These are phyloP conservation scores for Ligdia adustata DNA, from an alignment of 2,888 invertebrate species.

Conservation along the genomic window DNA sequence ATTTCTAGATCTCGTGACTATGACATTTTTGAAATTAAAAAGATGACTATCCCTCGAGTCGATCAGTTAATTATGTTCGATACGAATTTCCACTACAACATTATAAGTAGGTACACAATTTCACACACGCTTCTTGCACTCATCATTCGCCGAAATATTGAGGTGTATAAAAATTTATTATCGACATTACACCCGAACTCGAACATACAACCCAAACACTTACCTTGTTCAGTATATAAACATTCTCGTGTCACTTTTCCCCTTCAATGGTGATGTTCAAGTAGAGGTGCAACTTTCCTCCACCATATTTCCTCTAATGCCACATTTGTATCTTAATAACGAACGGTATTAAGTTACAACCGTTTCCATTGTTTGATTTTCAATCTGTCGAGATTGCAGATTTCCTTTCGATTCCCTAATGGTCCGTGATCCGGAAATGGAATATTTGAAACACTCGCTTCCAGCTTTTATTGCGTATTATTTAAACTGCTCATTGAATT, in stretches of 20 bases:
- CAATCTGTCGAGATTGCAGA: conserved; percentile 71
- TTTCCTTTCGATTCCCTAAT: conserved; percentile 66
- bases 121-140: conserved; percentile 77
- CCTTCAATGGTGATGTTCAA: conserved; percentile 38
- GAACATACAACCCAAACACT: too few relatives aligned
- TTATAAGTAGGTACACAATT: conserved; percentile 71
- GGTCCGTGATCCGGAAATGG: conserved; percentile 57
- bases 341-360: conserved; percentile 73
- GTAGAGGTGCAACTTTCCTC: conserved; percentile 53
- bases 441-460: conserved; percentile 63
- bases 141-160: conserved; percentile 80
- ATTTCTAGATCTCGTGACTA: too few relatives aligned
- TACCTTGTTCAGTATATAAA: conserved; percentile 71
- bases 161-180: conserved; percentile 82
- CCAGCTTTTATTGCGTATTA: conserved; percentile 57
- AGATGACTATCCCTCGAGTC: too few relatives aligned
- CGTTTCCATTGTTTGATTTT: conserved; percentile 75
- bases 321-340: conserved; percentile 80
- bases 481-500: conserved; percentile 62
- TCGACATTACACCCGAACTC: conserved; percentile 74
- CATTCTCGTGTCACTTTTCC: conserved; percentile 68
- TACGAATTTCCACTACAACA: too few relatives aligned
- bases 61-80: too few relatives aligned
- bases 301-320: conserved; percentile 73
- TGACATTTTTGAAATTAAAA: too few relatives aligned